Evolutionary conservation across 2,888 invertebrate genomes (phyloP), one percentile per base, ranked within the genome.

Genomic region (Lordiphosa fenestrarum): DNA sequence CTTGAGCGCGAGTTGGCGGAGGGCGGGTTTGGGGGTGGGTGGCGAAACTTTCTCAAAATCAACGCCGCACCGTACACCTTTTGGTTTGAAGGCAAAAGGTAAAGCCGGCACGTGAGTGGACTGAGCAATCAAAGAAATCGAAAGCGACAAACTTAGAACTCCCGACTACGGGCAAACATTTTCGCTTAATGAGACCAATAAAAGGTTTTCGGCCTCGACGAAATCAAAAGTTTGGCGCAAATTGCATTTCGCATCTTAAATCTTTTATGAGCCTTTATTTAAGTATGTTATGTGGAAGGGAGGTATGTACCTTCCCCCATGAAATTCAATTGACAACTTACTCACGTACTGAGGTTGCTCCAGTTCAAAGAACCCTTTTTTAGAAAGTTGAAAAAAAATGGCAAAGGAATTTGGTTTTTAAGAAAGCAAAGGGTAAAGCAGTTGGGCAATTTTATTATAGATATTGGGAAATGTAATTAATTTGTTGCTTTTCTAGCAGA

Each of bases 191-290:
- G 84, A 78, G 77, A 82, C 77, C 82, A 78, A 78, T 78, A 78
- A 78, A 84, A 77, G 81, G 61, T 65, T 64, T 47, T 51, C 56
- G 65, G 63, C 49, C 48, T 55, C 55, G 63, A 54, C 50, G 67
- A 84, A 77, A 84, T 77, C 84, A 77, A 84, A 77, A 77, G 84
- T 77, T 81, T 66, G 15, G 36, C 53, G 62, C 70, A 77, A 77
- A 77, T 77, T 84, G 84, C 77, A 81, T 84, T 77, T 77, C 47
- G 84, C 73, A 51, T 69, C 82, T 73, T 84, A 77, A 84, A 77
- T 77, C 80, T 84, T 77, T 77, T 84, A 77, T 84, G 76, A 84
- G 76, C 46, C 42, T 46, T 53, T 66, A 56, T 61, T 73, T 65
- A 62, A 76, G 74, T 59, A 54, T 72, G 59, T 68, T 61, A 63